A percentile compares a stretch with the other conserved stretches of the same genome.
Evolutionary conservation across 2,888 invertebrate genomes (phyloP).

Genomic region (Stenurella melanura): DNA sequence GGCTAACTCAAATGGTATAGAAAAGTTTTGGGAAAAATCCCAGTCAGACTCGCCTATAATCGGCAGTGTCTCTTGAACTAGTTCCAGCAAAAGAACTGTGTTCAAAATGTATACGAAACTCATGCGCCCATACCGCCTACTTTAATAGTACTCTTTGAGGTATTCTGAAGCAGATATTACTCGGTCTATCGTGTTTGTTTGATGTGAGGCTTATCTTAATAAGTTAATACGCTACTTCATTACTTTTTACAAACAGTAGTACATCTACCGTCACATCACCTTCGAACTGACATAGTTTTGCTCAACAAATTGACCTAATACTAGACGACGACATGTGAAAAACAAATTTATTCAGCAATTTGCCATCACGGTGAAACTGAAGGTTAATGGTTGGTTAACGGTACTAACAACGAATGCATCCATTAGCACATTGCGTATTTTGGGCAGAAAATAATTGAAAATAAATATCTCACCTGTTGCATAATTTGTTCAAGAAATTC

Average conservation of each 20-base stretch:
- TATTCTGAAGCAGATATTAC: no score
- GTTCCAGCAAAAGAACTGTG: no score
- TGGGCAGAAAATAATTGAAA: not conserved
- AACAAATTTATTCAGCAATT: not conserved
- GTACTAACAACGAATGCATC: not conserved
- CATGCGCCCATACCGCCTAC: no score
- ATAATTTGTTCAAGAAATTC: no score
- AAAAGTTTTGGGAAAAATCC: no score
- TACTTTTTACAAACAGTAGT: not conserved
- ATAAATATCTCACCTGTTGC: not conserved
- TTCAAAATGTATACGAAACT: no score
- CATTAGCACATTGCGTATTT: not conserved
- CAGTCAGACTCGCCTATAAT: no score
- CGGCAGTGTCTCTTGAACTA: no score
- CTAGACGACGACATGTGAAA: not conserved
- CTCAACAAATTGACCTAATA: slow-evolving; percentile 2
- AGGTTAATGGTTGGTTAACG: slow-evolving; percentile 7
- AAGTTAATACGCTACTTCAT: not conserved
- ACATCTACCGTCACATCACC: not conserved
- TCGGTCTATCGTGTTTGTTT: no score
- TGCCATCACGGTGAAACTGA: not conserved
- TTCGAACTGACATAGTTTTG: not conserved
- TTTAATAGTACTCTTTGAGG: no score
- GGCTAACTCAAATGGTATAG: no score
- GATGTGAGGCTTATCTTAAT: no score